Evolutionary conservation across 2,797 vertebrate genomes (phyloP).

Genomic region (Gadopsis marmoratus): DNA sequence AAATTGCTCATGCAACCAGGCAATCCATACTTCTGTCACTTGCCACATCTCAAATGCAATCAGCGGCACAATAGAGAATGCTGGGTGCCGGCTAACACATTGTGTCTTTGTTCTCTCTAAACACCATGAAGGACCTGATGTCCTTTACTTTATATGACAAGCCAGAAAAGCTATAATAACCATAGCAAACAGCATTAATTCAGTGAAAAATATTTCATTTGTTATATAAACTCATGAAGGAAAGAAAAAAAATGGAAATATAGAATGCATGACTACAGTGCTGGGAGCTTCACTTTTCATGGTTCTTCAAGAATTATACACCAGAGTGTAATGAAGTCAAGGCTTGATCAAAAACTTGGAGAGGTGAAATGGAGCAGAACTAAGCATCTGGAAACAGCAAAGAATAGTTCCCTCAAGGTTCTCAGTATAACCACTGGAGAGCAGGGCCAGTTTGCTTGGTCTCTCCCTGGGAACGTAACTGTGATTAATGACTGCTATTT

Average conservation of each 20-base stretch:
- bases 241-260: slow-evolving; percentile 31
- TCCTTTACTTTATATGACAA: slow-evolving; percentile 31
- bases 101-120: slow-evolving; percentile 33
- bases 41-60: slow-evolving; percentile 75
- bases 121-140: slow-evolving; percentile 27
- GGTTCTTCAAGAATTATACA: slow-evolving; percentile 71
- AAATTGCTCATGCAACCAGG: slow-evolving; percentile 78
- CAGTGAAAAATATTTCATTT: slow-evolving; percentile 23
- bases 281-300: slow-evolving; percentile 62
- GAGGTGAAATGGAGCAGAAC: slow-evolving; percentile 80
- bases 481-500: slow-evolving; percentile 82
- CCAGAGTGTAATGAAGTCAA: slow-evolving; percentile 75
- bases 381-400: slow-evolving; percentile 80
- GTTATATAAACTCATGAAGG: slow-evolving; percentile 2
- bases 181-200: slow-evolving; percentile 31
- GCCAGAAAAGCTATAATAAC: slow-evolving; percentile 25
- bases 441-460: slow-evolving; percentile 68
- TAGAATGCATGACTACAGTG: slow-evolving; percentile 28
- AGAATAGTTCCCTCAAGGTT: slow-evolving; percentile 75
- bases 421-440: slow-evolving; percentile 68
- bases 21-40: slow-evolving; percentile 81
- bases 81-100: slow-evolving; percentile 33
- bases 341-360: slow-evolving; percentile 74
- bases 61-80: slow-evolving; percentile 61
- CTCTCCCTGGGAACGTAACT: slow-evolving; percentile 72